Evolutionary conservation across 2,113 vertebrate genomes (phyloP), one percentile per base, ranked within the genome.

Genomic region (Melanerpes formicivorus): DNA sequence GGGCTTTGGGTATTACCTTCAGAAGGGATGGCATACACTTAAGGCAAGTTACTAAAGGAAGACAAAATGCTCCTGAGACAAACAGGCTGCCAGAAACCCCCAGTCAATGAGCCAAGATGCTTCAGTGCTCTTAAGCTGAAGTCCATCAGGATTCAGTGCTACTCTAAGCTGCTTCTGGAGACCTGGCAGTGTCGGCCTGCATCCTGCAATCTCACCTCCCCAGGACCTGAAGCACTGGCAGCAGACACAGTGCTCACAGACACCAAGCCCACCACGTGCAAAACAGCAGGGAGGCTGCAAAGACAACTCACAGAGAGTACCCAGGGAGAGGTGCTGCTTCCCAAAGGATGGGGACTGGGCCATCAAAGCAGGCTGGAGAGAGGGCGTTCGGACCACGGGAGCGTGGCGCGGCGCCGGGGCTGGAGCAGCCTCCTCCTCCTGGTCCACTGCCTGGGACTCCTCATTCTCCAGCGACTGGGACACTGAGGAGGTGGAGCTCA

Each of bases 401-500:
- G 98, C 98, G 11, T 99, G 99, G 21, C 98, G 97, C 9, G 98
- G 97, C 11, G 90, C 90, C 29, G 92, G 97, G 23, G 90, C 84
- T 15, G 95, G 91, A 52, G 96, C 95, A 22, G 91, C 91, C 50
- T 97, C 98, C 12, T 97, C 98, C 8, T 98, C 98, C 66, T 97
- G 98, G 26, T 97, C 95, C 23, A 97, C 82, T 4, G 94, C 90
- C 63, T 95, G 97, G 2, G 93, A 14, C 5, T 98, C 98, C 9
- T 99, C 98, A 8, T 96, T 97, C 81, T 99, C 99, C 93, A 98
- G 84, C 0, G 98, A 97, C 91, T 98, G 99, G 10, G 98, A 98
- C 37, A 98, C 81, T 1, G 99, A 99, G 3, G 99, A 99, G 0
- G 98, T 97, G 10, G 99, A 99, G 96, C 98, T 99, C n/a, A 96